Evolutionary conservation across 1,140 invertebrate species (phyloP).

Genomic region (Arion vulgaris): DNA sequence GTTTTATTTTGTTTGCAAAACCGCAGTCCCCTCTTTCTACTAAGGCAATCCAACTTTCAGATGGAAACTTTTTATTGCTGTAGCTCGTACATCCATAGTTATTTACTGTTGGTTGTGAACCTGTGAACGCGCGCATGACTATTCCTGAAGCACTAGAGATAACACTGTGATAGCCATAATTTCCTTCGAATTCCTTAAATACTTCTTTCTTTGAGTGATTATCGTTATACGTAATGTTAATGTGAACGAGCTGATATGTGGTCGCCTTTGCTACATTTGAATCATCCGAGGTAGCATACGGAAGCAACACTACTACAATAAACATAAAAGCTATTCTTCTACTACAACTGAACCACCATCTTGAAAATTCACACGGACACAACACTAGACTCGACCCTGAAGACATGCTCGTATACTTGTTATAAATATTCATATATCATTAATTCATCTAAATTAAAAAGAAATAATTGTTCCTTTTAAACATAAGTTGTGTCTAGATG

Average conservation of each 20-base stretch:
- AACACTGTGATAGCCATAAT: conserved; percentile 38
- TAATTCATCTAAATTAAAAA: background rate
- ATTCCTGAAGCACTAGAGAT: conserved; percentile 29
- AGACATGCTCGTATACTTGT: background rate
- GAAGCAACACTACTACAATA: background rate
- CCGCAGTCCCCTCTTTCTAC: conserved; percentile 47
- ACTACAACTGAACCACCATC: conserved; percentile 13
- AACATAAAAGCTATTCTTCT: conserved; percentile 5
- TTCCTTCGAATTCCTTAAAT: conserved; percentile 27
- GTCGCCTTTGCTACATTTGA: background rate
- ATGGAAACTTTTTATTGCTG: conserved; percentile 30
- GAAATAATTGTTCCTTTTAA: background rate
- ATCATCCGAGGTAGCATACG: background rate
- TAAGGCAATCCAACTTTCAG: conserved; percentile 47
- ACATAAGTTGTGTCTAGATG: background rate
- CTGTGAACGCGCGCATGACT: conserved; percentile 27
- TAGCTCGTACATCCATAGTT: conserved; percentile 41
- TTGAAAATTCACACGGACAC: conserved; percentile 18
- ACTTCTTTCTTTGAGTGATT: conserved; percentile 15
- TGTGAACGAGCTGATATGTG: conserved; percentile 4
- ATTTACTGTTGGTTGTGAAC: conserved; percentile 30
- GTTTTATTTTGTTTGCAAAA: conserved; percentile 47
- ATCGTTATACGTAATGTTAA: conserved; percentile 36
- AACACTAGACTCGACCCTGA: background rate
- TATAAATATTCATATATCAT: background rate